phyloP scores from a whole-genome alignment of 2,888 invertebrate species.

The Drosophila emarginata region DNA sequence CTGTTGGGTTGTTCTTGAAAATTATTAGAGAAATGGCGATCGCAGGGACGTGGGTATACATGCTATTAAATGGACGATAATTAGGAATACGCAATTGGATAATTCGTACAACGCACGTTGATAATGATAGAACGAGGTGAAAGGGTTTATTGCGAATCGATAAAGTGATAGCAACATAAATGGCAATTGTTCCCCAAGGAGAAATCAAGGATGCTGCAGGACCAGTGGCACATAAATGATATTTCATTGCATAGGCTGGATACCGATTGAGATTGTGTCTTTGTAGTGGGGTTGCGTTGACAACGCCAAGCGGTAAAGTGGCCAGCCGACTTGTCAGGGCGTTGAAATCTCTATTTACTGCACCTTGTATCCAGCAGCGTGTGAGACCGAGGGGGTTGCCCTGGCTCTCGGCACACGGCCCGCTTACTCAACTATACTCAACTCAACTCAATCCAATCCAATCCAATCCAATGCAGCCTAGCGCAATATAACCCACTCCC shows the following conservation, averaged over 20 bases:
- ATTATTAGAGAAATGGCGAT: neutral
- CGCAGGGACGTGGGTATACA: neutral
- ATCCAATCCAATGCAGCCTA: conserved; percentile 1
- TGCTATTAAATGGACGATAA: neutral
- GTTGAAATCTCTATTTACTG: conserved; percentile 79
- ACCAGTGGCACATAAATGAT: neutral
- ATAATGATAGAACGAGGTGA: neutral
- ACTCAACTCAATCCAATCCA: neutral
- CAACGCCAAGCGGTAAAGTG: conserved; percentile 46
- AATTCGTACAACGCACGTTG: neutral
- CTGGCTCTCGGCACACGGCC: conserved; percentile 42
- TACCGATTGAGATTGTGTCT: conserved; percentile 21
- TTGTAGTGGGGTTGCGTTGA: conserved; percentile 39
- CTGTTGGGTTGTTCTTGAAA: neutral
- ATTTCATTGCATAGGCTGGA: conserved; percentile 6
- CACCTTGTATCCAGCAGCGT: conserved; percentile 60
- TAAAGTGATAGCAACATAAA: conserved; percentile 9
- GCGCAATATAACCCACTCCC: conserved; percentile 29
- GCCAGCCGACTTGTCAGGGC: conserved; percentile 58
- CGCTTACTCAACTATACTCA: conserved; percentile 21
- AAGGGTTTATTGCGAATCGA: conserved; percentile 29
- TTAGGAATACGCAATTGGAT: conserved; percentile 4
- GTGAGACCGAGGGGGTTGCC: conserved; percentile 33
- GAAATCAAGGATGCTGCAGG: conserved; percentile 24
- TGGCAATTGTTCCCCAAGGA: conserved; percentile 36